Percentiles rank a stretch among this genome's conserved stretches.
These are phyloP conservation scores for Aporophyla lueneburgensis DNA, from an alignment of 2,888 invertebrate species.

Conservation along the genomic window DNA sequence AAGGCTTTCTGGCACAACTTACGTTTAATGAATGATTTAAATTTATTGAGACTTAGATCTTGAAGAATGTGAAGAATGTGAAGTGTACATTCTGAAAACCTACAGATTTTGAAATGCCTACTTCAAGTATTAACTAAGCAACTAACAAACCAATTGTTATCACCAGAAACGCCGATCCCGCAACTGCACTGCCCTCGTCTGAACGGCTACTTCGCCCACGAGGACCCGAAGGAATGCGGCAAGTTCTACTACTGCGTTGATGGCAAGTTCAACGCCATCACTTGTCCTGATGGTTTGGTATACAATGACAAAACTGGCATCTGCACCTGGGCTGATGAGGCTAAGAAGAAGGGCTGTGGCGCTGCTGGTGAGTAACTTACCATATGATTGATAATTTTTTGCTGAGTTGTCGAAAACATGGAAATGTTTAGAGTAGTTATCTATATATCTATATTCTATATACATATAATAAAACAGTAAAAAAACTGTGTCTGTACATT, in stretches of 20 bases:
- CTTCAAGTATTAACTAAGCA: background rate
- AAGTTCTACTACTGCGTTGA: slow-evolving; percentile 97
- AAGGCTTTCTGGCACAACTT: too few species aligned
- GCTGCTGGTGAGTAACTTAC: slow-evolving; percentile 91
- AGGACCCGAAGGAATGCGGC: slow-evolving; percentile 94
- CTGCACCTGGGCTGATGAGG: slow-evolving; percentile 98
- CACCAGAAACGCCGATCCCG: slow-evolving; percentile 93
- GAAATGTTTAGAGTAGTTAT: too few species aligned
- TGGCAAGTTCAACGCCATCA: slow-evolving; percentile 97
- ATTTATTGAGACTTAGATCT: too few species aligned
- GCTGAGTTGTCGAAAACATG: background rate
- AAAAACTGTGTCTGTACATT: too few species aligned
- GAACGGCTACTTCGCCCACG: slow-evolving; percentile 97
- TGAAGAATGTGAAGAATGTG: too few species aligned
- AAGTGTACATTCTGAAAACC: background rate
- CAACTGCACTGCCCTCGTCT: slow-evolving; percentile 94
- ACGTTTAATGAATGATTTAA: too few species aligned
- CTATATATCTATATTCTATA: too few species aligned
- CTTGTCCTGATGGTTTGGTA: slow-evolving; percentile 96
- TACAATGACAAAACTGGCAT: slow-evolving; percentile 97
- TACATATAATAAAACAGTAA: too few species aligned
- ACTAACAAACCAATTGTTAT: background rate
- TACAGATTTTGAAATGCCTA: background rate
- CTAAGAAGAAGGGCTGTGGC: slow-evolving; percentile 96
- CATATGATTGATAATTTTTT: background rate